These are phyloP conservation scores for Dysidea cf. avara DNA, from an alignment of 37 sponge, comb jelly and placozoan species.

Conservation along the genomic window DNA sequence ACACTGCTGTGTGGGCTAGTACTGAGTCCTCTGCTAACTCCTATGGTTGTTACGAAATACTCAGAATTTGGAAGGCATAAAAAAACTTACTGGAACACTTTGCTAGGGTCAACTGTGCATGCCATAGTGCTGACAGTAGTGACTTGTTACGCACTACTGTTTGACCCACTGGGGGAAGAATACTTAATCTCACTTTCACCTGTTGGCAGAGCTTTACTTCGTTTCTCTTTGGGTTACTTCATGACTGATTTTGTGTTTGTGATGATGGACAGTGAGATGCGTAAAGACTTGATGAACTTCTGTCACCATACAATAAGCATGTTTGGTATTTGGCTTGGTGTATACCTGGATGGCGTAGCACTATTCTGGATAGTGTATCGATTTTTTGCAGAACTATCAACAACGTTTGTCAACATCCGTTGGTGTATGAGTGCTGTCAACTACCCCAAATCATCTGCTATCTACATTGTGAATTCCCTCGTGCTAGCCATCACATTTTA, in stretches of 20 bases:
- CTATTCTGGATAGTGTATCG: slow-evolving; percentile 53
- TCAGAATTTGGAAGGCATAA: too few relatives aligned
- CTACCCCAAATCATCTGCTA: background rate
- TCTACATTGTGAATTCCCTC: slow-evolving; percentile 18
- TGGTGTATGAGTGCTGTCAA: slow-evolving; percentile 11
- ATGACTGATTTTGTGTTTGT: slow-evolving; percentile 43
- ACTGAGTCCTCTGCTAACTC: slow-evolving; percentile 22
- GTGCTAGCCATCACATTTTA: slow-evolving; percentile 56
- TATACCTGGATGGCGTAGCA: slow-evolving; percentile 25
- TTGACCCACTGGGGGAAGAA: slow-evolving; percentile 6
- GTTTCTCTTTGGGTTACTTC: slow-evolving; percentile 64
- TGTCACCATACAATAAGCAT: slow-evolving; percentile 46
- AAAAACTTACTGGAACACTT: slow-evolving; percentile 33
- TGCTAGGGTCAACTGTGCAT: slow-evolving; percentile 58
- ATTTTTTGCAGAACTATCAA: slow-evolving; percentile 44
- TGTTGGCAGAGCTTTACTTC: slow-evolving; percentile 29
- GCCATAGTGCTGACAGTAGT: slow-evolving; percentile 17
- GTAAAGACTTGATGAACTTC: slow-evolving; percentile 6
- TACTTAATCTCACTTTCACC: slow-evolving; percentile 33
- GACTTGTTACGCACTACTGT: slow-evolving; percentile 7
- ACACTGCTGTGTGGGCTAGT: slow-evolving; percentile 14
- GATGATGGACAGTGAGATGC: slow-evolving; percentile 40
- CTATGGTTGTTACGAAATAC: too few relatives aligned
- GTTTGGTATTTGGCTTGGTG: slow-evolving; percentile 19
- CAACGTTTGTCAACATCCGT: slow-evolving; percentile 57